Conservation (phyloP, 1,140 invertebrate species). For the Proctacanthus coquilletti region DNA sequence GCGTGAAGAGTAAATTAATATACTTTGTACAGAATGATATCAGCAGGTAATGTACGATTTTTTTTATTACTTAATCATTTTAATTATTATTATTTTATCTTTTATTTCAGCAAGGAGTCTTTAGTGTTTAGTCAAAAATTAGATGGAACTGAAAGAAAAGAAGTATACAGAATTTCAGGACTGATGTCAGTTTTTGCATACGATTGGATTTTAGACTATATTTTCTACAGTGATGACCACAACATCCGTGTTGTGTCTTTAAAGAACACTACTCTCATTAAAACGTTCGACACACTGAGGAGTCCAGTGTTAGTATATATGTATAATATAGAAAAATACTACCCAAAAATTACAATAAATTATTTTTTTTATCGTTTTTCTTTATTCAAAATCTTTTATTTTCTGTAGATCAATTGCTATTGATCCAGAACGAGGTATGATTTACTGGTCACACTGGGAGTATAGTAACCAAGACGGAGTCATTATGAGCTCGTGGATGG, state of each 20-base stretch:
- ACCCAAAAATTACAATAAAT: background rate
- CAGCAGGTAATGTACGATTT: slow-evolving; percentile 1
- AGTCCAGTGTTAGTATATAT: slow-evolving; percentile 9
- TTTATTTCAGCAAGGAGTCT: slow-evolving; percentile 18
- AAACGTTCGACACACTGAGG: slow-evolving; percentile 11
- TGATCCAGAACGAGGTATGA: slow-evolving; percentile 28
- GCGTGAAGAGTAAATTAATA: slow-evolving; percentile 43
- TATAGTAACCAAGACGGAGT: slow-evolving; percentile 32
- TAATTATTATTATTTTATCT: slow-evolving; percentile 3
- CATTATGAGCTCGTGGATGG: slow-evolving; percentile 60
- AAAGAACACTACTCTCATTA: slow-evolving; percentile 14
- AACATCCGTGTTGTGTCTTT: slow-evolving; percentile 20
- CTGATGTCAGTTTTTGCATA: slow-evolving; percentile 49
- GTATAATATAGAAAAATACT: slow-evolving; percentile 2
- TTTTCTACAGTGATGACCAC: slow-evolving; percentile 57
- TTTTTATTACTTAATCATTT: background rate
- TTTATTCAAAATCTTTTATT: slow-evolving; percentile 3
- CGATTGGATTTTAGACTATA: slow-evolving; percentile 62
- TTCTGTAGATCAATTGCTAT: slow-evolving; percentile 17
- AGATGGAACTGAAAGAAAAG: slow-evolving; percentile 53
- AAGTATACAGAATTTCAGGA: slow-evolving; percentile 15
- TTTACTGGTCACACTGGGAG: slow-evolving; percentile 74
- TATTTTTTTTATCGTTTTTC: background rate
- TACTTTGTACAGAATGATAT: slow-evolving; percentile 35
- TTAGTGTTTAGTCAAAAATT: slow-evolving; percentile 61